Base-by-base conservation (phyloP, 2,888 invertebrate species). In the Mimachlamys varia region DNA sequence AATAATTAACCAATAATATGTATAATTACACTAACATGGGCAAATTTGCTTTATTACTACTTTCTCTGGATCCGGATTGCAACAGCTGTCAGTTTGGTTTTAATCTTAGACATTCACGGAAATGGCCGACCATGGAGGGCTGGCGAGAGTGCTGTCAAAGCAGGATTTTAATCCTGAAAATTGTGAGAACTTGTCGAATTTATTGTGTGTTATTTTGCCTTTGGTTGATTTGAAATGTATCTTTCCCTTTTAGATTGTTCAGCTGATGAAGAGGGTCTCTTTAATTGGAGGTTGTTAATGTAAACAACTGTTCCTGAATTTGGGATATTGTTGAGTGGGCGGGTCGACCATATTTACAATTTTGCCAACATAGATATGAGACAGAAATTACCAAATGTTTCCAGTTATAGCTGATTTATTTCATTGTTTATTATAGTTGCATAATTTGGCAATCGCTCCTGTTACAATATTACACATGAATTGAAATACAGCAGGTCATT, bases 151-250 rank as follows among this genome's bases (percentile, higher is more conserved):
- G 90, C 92, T 96, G 19, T 93, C 95, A 1, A 94, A 94, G 76
- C 91, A 93, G 62, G 93, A 94, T 17, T 96, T 94, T 92, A 94
- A 96, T 91, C 93, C 95, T 17, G 95, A 95, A 88, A 92, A 93
- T 38, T 96, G 95, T 95, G 93, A 93, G 94, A 93, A 87, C 37
- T n/a, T 22, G 87, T 17, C 53, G 2, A 7, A 12, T 33, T 7
- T 76, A 33, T 76, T 33, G 33, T 76, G 27, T 76, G 76, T 76
- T 33, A 76, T 33, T 27, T 33, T 76, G 33, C 12, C 10, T 33
- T 12, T 15, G 1, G 33, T 27, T 49, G 44, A 27, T 44, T 49
- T 38, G 22, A n/a, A 15, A 50, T 49, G 38, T 38, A 19, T 7
- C 17, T 12, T 88, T 50, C 44, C 12, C 0, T 3, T 12, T 88